Evolutionary conservation across 2,888 invertebrate species (phyloP).

Genomic region (Halictus quadricinctus): DNA sequence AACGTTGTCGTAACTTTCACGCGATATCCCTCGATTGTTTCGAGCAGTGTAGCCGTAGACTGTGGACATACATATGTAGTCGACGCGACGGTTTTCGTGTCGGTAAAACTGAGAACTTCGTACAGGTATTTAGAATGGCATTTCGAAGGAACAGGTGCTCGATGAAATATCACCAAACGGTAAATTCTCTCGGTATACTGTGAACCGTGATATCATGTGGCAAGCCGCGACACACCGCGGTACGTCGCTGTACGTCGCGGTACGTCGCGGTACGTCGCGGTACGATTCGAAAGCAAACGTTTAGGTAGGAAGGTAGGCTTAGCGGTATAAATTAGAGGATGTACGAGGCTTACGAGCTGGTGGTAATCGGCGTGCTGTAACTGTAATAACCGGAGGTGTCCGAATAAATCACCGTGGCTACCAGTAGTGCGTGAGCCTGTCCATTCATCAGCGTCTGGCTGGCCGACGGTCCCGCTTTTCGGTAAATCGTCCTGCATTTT

Average conservation of each 20-base stretch:
- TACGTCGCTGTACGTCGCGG: background rate
- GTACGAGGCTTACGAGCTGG: conserved; percentile 53
- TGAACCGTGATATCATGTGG: background rate
- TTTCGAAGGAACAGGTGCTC: background rate
- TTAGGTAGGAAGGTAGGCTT: background rate
- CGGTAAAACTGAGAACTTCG: background rate
- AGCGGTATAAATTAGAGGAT: conserved; percentile 2
- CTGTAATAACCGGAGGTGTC: conserved; percentile 65
- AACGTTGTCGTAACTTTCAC: background rate
- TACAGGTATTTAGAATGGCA: background rate
- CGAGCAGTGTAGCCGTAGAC: background rate
- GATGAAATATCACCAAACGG: background rate
- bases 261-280: background rate
- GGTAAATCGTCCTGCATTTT: conserved; percentile 72
- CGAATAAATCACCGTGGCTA: conserved; percentile 59
- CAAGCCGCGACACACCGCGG: background rate
- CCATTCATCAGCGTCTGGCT: conserved; percentile 65
- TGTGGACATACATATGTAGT: too few species aligned
- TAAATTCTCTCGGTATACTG: background rate
- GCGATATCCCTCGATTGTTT: background rate
- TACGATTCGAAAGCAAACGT: background rate
- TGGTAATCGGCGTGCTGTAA: conserved; percentile 64
- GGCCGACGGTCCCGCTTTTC: conserved; percentile 47
- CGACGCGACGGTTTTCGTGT: background rate
- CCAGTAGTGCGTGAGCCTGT: conserved; percentile 67